Evolutionary conservation across 2,797 vertebrate species (phyloP).

Genomic region (Notoglanidium macrostoma): DNA sequence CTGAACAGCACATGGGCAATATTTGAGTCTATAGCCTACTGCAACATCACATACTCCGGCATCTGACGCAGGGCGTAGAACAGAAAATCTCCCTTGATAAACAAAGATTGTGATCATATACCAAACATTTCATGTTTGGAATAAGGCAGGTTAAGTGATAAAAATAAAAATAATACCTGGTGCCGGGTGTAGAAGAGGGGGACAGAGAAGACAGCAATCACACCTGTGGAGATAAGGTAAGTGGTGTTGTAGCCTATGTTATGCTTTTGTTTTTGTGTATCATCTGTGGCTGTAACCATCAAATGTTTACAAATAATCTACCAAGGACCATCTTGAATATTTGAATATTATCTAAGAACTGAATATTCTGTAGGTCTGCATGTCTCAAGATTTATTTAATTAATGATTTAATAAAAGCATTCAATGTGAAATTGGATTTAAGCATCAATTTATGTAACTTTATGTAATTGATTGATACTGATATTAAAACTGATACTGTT

Average conservation of each 20-base stretch:
- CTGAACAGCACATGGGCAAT: neutral
- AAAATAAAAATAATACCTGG: constrained; percentile 74
- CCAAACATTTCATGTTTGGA: neutral
- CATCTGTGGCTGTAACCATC: neutral
- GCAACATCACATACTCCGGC: neutral
- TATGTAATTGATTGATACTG: no score
- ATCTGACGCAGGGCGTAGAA: neutral
- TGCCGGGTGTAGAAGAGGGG: constrained; percentile 88
- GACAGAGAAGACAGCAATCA: constrained; percentile 86
- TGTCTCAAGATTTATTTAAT: neutral
- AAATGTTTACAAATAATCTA: neutral
- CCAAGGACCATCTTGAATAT: neutral
- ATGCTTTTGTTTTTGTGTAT: no score
- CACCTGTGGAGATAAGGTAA: constrained; percentile 71
- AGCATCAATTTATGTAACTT: no score
- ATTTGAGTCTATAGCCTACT: neutral
- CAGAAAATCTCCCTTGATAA: neutral
- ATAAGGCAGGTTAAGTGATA: neutral
- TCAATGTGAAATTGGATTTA: neutral
- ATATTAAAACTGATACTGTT: neutral
- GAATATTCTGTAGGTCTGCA: neutral
- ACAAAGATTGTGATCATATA: neutral
- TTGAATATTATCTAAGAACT: neutral
- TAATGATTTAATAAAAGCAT: neutral
- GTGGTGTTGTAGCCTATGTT: neutral